Conservation (phyloP, 2,888 invertebrate genomes). For the Phlogophora meticulosa region DNA sequence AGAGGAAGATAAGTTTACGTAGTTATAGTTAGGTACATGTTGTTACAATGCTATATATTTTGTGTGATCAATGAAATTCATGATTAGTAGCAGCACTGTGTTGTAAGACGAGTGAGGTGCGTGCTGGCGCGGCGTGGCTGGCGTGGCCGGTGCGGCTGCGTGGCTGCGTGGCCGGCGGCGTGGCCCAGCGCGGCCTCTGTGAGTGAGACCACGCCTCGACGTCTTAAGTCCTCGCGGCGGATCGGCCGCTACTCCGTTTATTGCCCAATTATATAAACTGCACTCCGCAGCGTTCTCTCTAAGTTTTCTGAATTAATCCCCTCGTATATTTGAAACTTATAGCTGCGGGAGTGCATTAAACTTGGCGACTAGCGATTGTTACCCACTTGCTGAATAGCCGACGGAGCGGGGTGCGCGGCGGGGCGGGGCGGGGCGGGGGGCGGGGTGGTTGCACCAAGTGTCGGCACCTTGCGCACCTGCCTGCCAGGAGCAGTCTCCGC, state of each 20-base stretch:
- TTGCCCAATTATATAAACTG: slow-evolving; percentile 61
- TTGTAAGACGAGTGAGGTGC: no score
- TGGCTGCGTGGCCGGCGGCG: no score
- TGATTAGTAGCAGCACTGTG: no score
- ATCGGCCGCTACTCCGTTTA: slow-evolving; percentile 53
- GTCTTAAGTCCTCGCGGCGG: slow-evolving; percentile 1
- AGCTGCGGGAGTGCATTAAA: slow-evolving; percentile 51
- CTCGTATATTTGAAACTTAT: slow-evolving; percentile 61
- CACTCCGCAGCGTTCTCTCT: slow-evolving; percentile 48
- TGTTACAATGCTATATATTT: no score
- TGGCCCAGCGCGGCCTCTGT: no score
- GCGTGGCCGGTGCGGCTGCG: no score
- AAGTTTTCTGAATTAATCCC: slow-evolving; percentile 53
- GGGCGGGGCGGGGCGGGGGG: not conserved
- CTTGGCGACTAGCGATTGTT: slow-evolving; percentile 43
- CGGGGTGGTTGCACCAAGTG: not conserved
- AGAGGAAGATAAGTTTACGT: no score
- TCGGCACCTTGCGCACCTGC: not conserved
- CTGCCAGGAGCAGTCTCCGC: not conserved
- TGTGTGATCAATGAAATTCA: no score
- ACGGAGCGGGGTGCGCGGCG: not conserved
- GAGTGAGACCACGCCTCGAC: not conserved
- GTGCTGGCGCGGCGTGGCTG: no score
- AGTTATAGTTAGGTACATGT: no score
- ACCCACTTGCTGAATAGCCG: slow-evolving; percentile 4